Evolutionary conservation across 1,140 invertebrate species (phyloP).

Genomic region (Calycopis cecrops): DNA sequence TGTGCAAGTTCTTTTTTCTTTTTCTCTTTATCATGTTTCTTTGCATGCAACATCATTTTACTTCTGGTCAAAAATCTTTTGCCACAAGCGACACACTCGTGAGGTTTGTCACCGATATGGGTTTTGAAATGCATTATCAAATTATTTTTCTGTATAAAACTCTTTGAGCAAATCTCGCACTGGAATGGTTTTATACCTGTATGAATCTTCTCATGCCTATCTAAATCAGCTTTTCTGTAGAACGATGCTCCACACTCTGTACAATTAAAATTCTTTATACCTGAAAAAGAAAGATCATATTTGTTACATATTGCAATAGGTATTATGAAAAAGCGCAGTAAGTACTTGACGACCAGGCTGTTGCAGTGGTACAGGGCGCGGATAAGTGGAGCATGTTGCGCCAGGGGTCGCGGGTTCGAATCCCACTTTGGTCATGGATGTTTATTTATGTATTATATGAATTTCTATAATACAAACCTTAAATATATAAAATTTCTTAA

Average conservation of each 20-base stretch:
- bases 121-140: slow-evolving; percentile 60
- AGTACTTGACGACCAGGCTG: too few relatives aligned
- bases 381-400: too few relatives aligned
- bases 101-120: slow-evolving; percentile 47
- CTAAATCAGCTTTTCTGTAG: slow-evolving; percentile 56
- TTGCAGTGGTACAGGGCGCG: too few relatives aligned
- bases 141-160: slow-evolving; percentile 60
- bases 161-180: slow-evolving; percentile 57
- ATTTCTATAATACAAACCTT: too few relatives aligned
- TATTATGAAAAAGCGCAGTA: too few relatives aligned
- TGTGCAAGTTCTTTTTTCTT: slow-evolving; percentile 32
- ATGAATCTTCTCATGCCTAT: slow-evolving; percentile 54
- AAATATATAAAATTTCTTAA: too few relatives aligned
- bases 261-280: slow-evolving; percentile 55
- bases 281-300: slow-evolving; percentile 17
- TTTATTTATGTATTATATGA: too few relatives aligned
- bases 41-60: slow-evolving; percentile 51
- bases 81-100: slow-evolving; percentile 44
- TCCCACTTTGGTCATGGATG: too few relatives aligned
- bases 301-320: not conserved
- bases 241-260: slow-evolving; percentile 47
- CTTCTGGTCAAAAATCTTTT: slow-evolving; percentile 56
- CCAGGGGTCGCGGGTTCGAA: too few relatives aligned
- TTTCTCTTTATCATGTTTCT: slow-evolving; percentile 53
- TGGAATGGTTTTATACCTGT: slow-evolving; percentile 49